Conservation (phyloP, 2,113 vertebrate genomes). For the Empidonax traillii region DNA sequence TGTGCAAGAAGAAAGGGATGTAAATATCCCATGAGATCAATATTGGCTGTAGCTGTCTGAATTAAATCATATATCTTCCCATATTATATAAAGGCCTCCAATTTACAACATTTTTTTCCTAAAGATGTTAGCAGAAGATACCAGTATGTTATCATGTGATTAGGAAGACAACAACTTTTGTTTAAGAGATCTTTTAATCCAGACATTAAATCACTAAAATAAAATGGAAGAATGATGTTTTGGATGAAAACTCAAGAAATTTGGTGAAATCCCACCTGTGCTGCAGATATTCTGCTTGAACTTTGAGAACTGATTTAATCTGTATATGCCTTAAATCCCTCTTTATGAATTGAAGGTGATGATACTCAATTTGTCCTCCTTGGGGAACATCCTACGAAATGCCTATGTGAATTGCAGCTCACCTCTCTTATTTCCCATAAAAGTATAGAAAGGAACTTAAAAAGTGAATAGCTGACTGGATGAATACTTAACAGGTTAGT, state of each 20-base stretch:
- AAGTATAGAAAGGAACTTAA: background rate
- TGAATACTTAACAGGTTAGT: background rate
- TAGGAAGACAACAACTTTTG: background rate
- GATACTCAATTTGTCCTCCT: background rate
- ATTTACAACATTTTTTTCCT: background rate
- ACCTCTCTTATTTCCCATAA: background rate
- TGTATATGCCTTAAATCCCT: background rate
- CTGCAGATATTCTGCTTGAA: background rate
- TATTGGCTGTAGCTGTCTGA: conserved; percentile 18
- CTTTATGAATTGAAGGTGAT: background rate
- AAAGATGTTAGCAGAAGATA: background rate
- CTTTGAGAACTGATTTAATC: background rate
- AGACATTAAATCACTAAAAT: conserved; percentile 30
- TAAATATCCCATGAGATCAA: conserved; percentile 55
- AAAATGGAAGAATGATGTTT: conserved; percentile 6
- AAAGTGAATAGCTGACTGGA: background rate
- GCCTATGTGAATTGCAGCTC: background rate
- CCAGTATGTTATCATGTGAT: background rate
- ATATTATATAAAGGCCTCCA: background rate
- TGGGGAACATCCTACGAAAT: background rate
- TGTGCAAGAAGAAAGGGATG: conserved; percentile 2
- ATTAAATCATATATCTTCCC: background rate
- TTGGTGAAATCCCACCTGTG: background rate
- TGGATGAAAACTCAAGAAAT: background rate
- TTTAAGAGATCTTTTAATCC: background rate